Conservation (phyloP, 2,113 vertebrate genomes). For the Cryptoleucopteryx plumbea region DNA sequence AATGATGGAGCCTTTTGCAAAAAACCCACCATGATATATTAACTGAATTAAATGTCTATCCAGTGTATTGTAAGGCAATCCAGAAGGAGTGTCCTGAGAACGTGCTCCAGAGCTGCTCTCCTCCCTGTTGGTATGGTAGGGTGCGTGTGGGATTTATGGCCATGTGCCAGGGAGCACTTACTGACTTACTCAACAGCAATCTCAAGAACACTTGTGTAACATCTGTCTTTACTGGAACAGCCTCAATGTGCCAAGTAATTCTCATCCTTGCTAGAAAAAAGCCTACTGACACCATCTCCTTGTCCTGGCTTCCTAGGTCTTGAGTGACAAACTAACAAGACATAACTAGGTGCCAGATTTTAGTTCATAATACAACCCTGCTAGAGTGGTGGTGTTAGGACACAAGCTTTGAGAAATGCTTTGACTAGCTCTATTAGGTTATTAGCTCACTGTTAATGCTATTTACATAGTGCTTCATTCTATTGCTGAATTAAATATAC, state of each 20-base stretch:
- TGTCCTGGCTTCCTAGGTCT: background rate
- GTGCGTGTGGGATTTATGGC: accelerated
- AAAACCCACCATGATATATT: accelerated
- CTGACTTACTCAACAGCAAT: background rate
- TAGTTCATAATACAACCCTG: background rate
- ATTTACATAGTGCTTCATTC: background rate
- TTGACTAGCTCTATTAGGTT: background rate
- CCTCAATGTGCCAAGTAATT: background rate
- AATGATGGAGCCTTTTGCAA: background rate
- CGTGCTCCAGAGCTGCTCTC: background rate
- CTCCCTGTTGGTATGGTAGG: background rate
- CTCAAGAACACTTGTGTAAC: background rate
- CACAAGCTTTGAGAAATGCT: background rate
- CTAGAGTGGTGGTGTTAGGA: accelerated
- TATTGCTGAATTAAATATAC: background rate
- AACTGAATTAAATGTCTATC: background rate
- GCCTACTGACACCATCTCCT: background rate
- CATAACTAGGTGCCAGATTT: background rate
- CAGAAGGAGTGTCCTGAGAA: background rate
- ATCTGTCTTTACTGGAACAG: background rate
- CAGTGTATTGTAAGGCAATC: background rate
- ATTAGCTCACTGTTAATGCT: background rate
- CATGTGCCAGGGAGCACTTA: background rate
- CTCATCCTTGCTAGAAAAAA: background rate
- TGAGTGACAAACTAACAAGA: background rate